Percentiles rank a stretch among this genome's conserved stretches.
phyloP scores from a whole-genome alignment of 2,113 vertebrate species.

The Acinonyx jubatus region DNA sequence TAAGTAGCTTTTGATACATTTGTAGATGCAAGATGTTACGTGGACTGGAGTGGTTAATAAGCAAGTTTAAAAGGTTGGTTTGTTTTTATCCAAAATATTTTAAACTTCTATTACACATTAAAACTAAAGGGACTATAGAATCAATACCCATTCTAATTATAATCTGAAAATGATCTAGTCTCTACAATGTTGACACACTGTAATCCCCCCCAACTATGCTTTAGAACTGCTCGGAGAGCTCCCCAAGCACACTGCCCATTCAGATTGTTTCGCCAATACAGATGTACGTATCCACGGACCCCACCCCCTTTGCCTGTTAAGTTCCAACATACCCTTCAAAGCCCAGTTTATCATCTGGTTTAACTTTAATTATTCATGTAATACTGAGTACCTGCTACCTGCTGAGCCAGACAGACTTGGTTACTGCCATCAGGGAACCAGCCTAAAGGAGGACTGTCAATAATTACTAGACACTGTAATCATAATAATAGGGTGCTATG shows the following conservation, averaged over 20 bases:
- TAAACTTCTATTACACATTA: not conserved
- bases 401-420: not conserved
- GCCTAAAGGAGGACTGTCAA: not conserved
- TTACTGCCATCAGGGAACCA: not conserved
- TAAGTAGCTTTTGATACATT: not conserved
- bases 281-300: no score
- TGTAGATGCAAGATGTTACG: not conserved
- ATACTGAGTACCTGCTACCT: not conserved
- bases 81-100: not conserved
- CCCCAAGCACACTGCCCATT: not conserved
- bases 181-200: not conserved
- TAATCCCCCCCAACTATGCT: not conserved
- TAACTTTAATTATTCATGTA: not conserved
- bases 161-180: not conserved
- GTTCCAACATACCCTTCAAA: not conserved
- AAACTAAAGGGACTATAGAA: constrained; percentile 28
- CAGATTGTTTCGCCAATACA: not conserved
- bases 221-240: not conserved
- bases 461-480: not conserved
- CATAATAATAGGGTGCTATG: not conserved
- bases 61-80: not conserved
- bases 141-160: not conserved
- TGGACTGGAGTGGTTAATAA: not conserved
- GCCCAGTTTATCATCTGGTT: not conserved
- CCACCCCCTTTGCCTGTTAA: not conserved